A percentile compares a stretch with the other conserved stretches of the same genome.
phyloP scores from a whole-genome alignment of 2,888 invertebrate genomes.

The Tenthredo mesomela region DNA sequence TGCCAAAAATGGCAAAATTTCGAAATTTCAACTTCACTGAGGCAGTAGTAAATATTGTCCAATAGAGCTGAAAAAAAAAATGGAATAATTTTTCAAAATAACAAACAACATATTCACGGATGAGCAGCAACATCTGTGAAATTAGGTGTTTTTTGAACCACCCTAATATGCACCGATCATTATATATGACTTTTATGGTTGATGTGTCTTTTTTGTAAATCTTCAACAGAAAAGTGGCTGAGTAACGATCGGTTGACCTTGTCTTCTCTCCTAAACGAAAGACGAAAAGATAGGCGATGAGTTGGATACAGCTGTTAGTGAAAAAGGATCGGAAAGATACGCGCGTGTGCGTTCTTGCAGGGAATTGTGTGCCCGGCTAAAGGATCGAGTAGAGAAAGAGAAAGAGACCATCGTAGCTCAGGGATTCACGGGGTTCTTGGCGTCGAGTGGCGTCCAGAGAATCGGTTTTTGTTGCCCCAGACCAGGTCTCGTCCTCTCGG shows the following conservation, averaged over 20 bases:
- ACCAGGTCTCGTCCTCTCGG: conserved; percentile 64
- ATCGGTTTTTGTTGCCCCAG: conserved; percentile 69
- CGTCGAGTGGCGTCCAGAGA: conserved; percentile 70
- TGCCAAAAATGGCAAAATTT: too few relatives aligned
- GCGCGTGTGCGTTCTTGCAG: conserved; percentile 18
- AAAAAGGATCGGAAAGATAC: conserved; percentile 13
- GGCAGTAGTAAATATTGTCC: too few relatives aligned
- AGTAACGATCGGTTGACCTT: conserved; percentile 17
- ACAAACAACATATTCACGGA: too few relatives aligned
- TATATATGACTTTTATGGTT: neutral
- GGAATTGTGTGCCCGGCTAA: conserved; percentile 4
- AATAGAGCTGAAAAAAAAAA: too few relatives aligned
- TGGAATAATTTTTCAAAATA: too few relatives aligned
- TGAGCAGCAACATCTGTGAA: too few relatives aligned
- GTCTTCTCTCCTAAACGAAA: conserved; percentile 16
- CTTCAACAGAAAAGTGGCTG: neutral
- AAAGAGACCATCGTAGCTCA: conserved; percentile 19
- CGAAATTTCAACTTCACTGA: too few relatives aligned
- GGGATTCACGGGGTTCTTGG: conserved; percentile 55
- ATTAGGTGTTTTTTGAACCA: too few relatives aligned
- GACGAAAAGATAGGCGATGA: conserved; percentile 1
- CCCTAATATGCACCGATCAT: too few relatives aligned
- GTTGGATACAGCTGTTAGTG: neutral
- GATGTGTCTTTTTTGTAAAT: neutral
- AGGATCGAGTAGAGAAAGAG: conserved; percentile 31